A percentile compares a stretch with the other conserved stretches of the same genome.
phyloP scores from a whole-genome alignment of 2,888 invertebrate genomes.

The Synergus itoensis region DNA sequence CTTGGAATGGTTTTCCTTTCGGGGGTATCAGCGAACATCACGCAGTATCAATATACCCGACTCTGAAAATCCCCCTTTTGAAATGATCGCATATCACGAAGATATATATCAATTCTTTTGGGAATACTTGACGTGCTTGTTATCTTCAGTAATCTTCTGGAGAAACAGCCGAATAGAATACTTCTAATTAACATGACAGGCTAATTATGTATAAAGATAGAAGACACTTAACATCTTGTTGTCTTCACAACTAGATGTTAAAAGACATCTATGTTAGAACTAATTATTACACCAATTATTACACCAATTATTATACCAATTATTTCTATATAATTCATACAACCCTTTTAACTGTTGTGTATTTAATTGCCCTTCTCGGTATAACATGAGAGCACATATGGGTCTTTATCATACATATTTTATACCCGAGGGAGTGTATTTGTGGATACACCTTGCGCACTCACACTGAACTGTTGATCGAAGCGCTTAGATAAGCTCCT shows the following conservation, averaged over 20 bases:
- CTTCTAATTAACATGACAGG: too few species aligned
- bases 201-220: too few species aligned
- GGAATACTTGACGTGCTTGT: background rate
- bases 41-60: background rate
- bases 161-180: background rate
- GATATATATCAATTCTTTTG: background rate
- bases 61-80: background rate
- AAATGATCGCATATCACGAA: background rate
- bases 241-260: too few species aligned
- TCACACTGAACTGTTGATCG: background rate
- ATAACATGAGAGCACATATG: background rate
- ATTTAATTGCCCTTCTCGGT: background rate
- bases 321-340: background rate
- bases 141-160: background rate
- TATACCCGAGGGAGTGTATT: background rate
- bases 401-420: conserved; percentile 3
- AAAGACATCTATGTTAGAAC: background rate
- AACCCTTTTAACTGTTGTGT: background rate
- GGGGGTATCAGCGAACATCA: background rate
- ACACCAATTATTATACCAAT: background rate
- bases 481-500: conserved; percentile 3
- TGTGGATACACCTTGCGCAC: background rate
- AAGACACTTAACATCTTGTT: background rate
- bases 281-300: too few species aligned
- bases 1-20: background rate